These are phyloP conservation scores for Eulemur mongoz DNA, from an alignment of 2,797 vertebrate species.

Conservation along the genomic window DNA sequence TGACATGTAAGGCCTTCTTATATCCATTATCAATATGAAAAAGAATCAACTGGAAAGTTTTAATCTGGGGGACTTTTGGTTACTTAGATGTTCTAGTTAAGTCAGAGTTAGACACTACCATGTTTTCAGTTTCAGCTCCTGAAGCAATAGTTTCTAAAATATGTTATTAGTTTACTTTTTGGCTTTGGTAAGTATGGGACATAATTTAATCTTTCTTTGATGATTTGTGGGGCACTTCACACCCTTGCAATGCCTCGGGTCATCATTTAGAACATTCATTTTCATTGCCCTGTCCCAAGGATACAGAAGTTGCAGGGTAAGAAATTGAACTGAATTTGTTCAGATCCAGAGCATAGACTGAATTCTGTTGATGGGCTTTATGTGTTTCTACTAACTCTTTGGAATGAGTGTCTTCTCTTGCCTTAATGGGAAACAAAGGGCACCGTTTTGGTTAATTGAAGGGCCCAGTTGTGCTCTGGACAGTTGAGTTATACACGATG, in stretches of 20 bases:
- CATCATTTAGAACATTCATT: conserved; percentile 67
- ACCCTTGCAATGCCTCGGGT: background rate
- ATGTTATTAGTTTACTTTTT: conserved; percentile 60
- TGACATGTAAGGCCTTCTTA: background rate
- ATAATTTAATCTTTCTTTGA: conserved; percentile 69
- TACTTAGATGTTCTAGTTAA: background rate
- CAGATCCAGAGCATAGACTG: background rate
- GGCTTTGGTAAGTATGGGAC: conserved; percentile 39
- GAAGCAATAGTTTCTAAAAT: conserved; percentile 40
- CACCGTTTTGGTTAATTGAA: background rate
- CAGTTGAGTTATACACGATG: background rate
- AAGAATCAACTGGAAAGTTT: conserved; percentile 7
- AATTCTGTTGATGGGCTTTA: conserved; percentile 35
- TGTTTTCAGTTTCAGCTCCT: conserved; percentile 24
- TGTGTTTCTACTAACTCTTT: conserved; percentile 37
- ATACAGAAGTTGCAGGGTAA: conserved; percentile 51
- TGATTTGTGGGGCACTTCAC: conserved; percentile 70
- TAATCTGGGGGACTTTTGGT: background rate
- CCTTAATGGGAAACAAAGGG: background rate
- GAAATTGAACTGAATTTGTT: conserved; percentile 60
- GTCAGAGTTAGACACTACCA: background rate
- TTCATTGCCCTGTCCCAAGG: conserved; percentile 54
- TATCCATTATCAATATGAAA: background rate
- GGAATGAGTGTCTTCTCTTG: background rate
- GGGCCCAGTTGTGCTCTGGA: background rate